Percentiles rank a stretch among this genome's conserved stretches.
Conservation (phyloP, 2,113 vertebrate species). For the Fulmarus glacialis region DNA sequence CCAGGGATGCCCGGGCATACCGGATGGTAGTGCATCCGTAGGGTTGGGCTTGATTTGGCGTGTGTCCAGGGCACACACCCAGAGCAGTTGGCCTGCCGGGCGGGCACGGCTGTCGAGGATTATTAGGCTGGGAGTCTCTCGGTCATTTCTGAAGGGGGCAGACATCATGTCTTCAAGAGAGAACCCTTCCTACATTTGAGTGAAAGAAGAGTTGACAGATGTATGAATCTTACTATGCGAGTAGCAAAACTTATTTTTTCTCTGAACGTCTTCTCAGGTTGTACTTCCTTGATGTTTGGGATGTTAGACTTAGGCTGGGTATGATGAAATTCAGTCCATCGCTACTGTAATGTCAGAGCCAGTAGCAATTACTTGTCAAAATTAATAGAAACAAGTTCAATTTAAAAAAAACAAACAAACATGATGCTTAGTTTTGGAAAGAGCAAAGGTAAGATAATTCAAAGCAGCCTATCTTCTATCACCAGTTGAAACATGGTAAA, state of each 20-base stretch:
- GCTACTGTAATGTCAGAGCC: not conserved
- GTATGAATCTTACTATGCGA: not conserved
- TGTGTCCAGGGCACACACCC: not conserved
- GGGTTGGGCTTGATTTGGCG: not conserved
- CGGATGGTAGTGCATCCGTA: fast-evolving
- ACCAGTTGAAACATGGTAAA: not conserved
- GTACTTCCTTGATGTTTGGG: not conserved
- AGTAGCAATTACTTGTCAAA: not conserved
- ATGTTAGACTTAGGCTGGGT: not conserved
- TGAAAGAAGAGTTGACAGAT: not conserved
- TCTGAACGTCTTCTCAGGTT: not conserved
- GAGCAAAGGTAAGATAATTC: not conserved
- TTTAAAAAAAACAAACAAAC: not conserved
- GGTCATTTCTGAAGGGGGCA: not conserved
- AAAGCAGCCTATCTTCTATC: not conserved
- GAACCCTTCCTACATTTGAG: not conserved
- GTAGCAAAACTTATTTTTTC: not conserved
- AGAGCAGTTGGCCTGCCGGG: fast-evolving
- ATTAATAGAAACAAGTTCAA: not conserved
- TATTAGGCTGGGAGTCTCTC: not conserved
- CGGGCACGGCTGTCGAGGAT: fast-evolving
- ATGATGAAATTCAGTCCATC: not conserved
- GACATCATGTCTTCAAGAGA: not conserved
- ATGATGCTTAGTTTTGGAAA: not conserved
- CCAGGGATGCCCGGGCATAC: fast-evolving